Conservation (phyloP, 2,888 invertebrate species). For the Branchipolynoe longqiensis region DNA sequence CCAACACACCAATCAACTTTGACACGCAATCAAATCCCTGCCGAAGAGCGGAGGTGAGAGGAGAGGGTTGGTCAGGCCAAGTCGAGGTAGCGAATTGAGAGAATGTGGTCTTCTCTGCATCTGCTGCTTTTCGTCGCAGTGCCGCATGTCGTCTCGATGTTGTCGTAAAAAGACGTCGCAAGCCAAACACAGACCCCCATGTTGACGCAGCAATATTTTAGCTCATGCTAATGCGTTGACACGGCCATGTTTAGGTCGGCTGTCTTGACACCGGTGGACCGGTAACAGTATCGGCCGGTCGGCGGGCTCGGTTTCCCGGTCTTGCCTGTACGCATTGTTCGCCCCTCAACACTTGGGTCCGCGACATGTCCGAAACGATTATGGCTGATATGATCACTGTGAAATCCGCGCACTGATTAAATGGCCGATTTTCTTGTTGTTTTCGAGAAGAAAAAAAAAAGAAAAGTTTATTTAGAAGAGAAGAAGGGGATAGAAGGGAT, state of each 20-base stretch:
- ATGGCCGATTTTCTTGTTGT: not conserved
- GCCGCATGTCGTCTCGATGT: constrained; percentile 50
- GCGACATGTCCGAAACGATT: not conserved
- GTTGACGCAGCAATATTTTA: constrained; percentile 35
- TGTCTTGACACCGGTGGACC: constrained; percentile 13
- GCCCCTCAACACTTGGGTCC: not conserved
- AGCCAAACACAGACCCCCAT: constrained; percentile 39
- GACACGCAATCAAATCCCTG: too few species aligned
- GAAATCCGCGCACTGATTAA: constrained; percentile 7
- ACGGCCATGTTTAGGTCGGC: constrained; percentile 31
- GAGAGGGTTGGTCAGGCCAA: too few species aligned
- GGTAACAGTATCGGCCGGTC: not conserved
- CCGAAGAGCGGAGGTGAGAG: too few species aligned
- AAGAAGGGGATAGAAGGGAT: too few species aligned
- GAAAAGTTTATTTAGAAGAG: too few species aligned
- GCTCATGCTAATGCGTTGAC: constrained; percentile 49
- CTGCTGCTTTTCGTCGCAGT: constrained; percentile 12
- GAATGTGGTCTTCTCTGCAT: not conserved
- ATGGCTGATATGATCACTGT: constrained; percentile 4
- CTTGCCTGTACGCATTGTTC: constrained; percentile 43
- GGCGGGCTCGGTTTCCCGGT: not conserved
- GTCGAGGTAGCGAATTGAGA: not conserved
- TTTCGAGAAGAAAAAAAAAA: too few species aligned
- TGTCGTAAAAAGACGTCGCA: constrained; percentile 38
- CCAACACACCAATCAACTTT: too few species aligned